Conservation (phyloP, 2,113 vertebrate species). For the Crotophaga sulcirostris region DNA sequence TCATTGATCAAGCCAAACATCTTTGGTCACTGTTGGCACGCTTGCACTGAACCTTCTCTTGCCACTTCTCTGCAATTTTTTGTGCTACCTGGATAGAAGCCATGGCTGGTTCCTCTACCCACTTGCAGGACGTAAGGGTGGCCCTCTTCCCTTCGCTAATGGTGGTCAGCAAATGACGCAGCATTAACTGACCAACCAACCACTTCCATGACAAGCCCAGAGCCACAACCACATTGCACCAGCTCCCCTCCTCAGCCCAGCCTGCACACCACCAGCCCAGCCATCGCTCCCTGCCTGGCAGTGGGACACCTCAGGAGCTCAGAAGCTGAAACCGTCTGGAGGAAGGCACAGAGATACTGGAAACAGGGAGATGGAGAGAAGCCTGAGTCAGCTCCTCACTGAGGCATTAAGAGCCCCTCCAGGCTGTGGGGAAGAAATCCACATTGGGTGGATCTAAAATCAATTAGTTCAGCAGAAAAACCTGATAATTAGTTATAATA, state of each 20-base stretch:
- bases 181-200: background rate
- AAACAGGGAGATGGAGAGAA: background rate
- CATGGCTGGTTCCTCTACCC: background rate
- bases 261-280: fast-evolving
- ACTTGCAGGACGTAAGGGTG: fast-evolving
- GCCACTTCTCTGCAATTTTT: background rate
- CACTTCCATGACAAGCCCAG: fast-evolving
- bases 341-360: background rate
- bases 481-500: background rate
- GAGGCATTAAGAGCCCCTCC: fast-evolving
- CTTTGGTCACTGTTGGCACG: background rate
- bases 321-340: background rate
- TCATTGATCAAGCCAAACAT: background rate
- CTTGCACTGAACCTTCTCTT: background rate
- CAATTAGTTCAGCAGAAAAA: background rate
- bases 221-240: background rate
- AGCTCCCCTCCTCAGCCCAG: fast-evolving
- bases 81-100: background rate
- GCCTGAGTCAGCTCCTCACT: background rate
- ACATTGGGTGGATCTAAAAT: background rate
- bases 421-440: background rate
- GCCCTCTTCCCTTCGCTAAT: background rate
- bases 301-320: background rate
- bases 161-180: fast-evolving
- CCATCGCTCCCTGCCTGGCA: background rate